Percentiles rank a stretch among this genome's conserved stretches.
These are phyloP conservation scores for Apis florea DNA, from an alignment of 1,140 invertebrate genomes.

Conservation along the genomic window DNA sequence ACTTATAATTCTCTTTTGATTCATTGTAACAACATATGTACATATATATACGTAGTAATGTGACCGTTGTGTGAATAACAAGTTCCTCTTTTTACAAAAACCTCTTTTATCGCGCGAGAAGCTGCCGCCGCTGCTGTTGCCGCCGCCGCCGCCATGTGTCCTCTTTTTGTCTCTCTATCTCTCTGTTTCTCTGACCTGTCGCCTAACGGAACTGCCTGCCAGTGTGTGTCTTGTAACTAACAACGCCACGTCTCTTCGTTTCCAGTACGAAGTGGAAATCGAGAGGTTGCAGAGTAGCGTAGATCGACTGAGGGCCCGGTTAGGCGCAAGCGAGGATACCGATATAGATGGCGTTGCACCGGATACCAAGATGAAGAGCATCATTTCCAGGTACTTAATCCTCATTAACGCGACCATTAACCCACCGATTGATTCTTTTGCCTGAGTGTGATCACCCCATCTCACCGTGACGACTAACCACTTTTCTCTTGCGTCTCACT, in stretches of 20 bases:
- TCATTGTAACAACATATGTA: constrained; percentile 19
- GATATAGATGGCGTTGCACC: constrained; percentile 81
- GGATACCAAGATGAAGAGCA: constrained; percentile 90
- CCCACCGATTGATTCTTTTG: constrained; percentile 64
- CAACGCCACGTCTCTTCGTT: constrained; percentile 72
- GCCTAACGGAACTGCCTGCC: constrained; percentile 30
- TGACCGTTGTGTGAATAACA: constrained; percentile 43
- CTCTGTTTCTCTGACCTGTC: constrained; percentile 17
- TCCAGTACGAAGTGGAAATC: constrained; percentile 88
- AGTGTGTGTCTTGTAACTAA: constrained; percentile 73
- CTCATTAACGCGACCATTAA: constrained; percentile 56
- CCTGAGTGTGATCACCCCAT: constrained; percentile 71
- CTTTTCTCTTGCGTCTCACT: constrained; percentile 49
- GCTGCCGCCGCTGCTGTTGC: too few species aligned
- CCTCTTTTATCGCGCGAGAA: not conserved
- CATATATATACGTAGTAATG: constrained; percentile 13
- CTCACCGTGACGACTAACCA: constrained; percentile 34
- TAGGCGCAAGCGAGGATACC: constrained; percentile 77
- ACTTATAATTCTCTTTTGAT: constrained; percentile 25
- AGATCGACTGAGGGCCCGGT: constrained; percentile 84
- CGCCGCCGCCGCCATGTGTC: not conserved
- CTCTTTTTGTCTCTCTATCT: not conserved
- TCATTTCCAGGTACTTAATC: constrained; percentile 86
- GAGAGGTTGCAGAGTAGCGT: constrained; percentile 88
- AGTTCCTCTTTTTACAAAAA: constrained; percentile 29